Evolutionary conservation across 2,888 invertebrate genomes (phyloP), one percentile per base, ranked within the genome.

Genomic region (Oscheius sp.): DNA sequence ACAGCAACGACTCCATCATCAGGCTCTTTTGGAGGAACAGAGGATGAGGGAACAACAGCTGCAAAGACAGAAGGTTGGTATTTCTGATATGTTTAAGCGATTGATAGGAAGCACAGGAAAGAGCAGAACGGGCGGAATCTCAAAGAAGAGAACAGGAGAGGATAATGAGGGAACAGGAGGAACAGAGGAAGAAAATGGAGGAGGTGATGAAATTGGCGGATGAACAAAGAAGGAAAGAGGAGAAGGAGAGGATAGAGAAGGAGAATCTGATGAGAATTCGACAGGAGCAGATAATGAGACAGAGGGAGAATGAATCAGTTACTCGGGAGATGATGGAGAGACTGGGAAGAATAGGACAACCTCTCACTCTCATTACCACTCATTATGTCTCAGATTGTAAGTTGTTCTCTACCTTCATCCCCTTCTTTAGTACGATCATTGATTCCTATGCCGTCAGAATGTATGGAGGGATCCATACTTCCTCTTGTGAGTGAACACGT

Each of bases 381-480:
- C 82, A 82, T 71, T 80, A 77, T 28, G 38, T 80, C 24, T 77
- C 77, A 8, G 82, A 82, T 51, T 74, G 81, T 83, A 38, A 56
- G 70, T 41, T 20, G 5, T 12, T 47, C 36, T 33, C 26, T 22
- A 24, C 9, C 9, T 8, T 26, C n/a, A 28, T 44, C 9, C 24
- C 14, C 2, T 36, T 36, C 77, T 77, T 51, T 44, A 82, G 82
- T 80, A 8, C 62, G 71, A 12, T 61, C 65, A n/a, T 69, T 80
- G 54, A 66, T 82, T n/a, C 82, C 81, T 1, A 74, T 78, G 9
- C 82, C 82, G 2, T 70, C 70, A 28, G 81, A 81, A 61, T 69
- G 73, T 22, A 67, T 79, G 57, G 12, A 71, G 2, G 68, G 61
- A 9, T 80, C 80, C 0, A 56, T 36, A 3, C 26, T 71, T 5